These are phyloP conservation scores for Cygnus olor DNA, from an alignment of 2,797 vertebrate genomes.

Conservation along the genomic window DNA sequence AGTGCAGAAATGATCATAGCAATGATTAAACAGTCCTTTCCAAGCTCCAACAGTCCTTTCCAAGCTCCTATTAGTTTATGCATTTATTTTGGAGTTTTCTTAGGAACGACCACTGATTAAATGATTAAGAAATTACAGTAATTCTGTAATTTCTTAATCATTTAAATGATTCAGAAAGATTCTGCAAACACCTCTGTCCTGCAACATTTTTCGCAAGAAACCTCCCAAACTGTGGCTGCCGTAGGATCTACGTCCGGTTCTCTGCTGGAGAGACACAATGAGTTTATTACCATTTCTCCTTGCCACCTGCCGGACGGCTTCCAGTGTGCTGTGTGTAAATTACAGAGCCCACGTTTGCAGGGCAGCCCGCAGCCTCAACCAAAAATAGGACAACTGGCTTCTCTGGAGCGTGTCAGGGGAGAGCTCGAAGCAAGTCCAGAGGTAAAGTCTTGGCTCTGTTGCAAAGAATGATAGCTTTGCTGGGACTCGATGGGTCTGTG, in stretches of 20 bases:
- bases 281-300: neutral
- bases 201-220: neutral
- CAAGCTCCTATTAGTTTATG: neutral
- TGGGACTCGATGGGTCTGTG: neutral
- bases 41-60: neutral
- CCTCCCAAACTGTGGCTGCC: neutral
- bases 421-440: neutral
- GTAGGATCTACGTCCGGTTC: neutral
- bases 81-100: neutral
- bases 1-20: neutral
- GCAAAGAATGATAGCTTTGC: neutral
- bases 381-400: neutral
- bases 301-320: neutral
- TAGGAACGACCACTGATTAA: neutral
- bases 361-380: neutral
- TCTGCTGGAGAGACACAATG: neutral
- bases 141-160: neutral
- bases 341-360: neutral
- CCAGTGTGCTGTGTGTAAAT: neutral
- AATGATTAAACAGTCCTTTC: neutral
- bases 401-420: neutral
- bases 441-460: neutral
- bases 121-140: too few species aligned
- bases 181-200: neutral
- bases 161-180: neutral